Evolutionary conservation across 2,888 invertebrate genomes (phyloP).

Genomic region (Rhaphigaster nebulosa): DNA sequence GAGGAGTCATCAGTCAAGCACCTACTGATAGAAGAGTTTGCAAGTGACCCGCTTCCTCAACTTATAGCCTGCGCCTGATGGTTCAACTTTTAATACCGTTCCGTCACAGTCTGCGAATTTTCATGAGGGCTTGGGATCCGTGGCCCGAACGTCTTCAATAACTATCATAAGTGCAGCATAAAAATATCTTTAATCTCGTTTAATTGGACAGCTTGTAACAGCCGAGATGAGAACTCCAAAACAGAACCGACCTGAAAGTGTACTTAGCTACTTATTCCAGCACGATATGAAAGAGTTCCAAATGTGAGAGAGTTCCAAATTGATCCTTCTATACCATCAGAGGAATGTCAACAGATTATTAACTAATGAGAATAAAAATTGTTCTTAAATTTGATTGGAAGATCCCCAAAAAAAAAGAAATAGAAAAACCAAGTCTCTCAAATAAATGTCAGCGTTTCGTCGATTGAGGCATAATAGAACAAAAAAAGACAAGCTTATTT

Average conservation of each 20-base stretch:
- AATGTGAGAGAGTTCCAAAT: no score
- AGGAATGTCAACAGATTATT: no score
- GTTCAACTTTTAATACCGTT: conserved; percentile 25
- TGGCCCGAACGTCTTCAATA: neutral
- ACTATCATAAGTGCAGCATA: neutral
- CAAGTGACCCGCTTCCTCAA: conserved; percentile 30
- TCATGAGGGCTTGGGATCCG: neutral
- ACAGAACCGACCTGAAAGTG: neutral
- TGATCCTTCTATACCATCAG: no score
- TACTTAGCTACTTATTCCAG: no score
- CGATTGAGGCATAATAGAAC: no score
- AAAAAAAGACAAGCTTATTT: no score
- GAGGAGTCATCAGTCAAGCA: conserved; percentile 27
- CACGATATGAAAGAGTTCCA: no score
- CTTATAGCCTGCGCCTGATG: neutral
- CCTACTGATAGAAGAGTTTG: conserved; percentile 32
- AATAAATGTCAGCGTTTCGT: no score
- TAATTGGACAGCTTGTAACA: neutral
- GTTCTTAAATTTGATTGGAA: no score
- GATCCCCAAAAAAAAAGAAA: no score
- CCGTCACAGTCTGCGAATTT: neutral
- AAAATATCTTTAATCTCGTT: neutral
- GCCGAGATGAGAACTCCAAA: neutral
- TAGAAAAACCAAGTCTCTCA: no score
- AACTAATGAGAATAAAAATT: no score